Evolutionary conservation across 2,797 vertebrate genomes (phyloP).

Genomic region (Gallinago solitaria): DNA sequence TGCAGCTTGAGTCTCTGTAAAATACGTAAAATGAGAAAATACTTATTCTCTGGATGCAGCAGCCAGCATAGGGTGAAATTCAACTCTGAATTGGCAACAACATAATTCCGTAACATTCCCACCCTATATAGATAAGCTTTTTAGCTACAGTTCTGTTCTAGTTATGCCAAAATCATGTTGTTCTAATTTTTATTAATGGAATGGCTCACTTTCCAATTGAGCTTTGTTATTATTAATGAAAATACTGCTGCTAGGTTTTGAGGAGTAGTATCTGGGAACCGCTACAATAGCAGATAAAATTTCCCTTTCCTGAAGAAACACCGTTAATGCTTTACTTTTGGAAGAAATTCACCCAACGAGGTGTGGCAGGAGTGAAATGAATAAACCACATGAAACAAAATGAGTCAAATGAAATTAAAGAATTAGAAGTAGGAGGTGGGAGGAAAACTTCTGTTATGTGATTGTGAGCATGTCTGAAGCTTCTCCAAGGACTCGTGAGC

Average conservation of each 20-base stretch:
- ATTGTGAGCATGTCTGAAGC: neutral
- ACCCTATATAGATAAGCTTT: neutral
- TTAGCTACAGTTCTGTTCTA: neutral
- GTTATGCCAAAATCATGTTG: neutral
- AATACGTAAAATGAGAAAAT: neutral
- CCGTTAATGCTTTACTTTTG: neutral
- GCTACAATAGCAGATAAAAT: neutral
- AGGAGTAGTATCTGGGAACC: neutral
- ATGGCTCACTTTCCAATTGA: neutral
- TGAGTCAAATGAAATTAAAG: neutral
- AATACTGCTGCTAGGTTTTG: neutral
- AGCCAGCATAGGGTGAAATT: slow-evolving; percentile 2
- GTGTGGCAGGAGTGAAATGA: neutral
- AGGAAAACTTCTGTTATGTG: neutral
- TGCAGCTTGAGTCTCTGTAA: neutral
- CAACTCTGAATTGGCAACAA: neutral
- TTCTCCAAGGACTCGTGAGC: neutral
- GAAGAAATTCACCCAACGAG: neutral
- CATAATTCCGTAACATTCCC: neutral
- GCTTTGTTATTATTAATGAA: neutral
- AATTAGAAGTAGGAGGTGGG: neutral
- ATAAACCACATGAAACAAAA: neutral
- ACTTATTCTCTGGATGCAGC: neutral
- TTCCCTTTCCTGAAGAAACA: neutral
- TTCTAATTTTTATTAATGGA: neutral